Conservation (phyloP, 2,888 invertebrate species). For the Zhuqinia jingwanae region DNA sequence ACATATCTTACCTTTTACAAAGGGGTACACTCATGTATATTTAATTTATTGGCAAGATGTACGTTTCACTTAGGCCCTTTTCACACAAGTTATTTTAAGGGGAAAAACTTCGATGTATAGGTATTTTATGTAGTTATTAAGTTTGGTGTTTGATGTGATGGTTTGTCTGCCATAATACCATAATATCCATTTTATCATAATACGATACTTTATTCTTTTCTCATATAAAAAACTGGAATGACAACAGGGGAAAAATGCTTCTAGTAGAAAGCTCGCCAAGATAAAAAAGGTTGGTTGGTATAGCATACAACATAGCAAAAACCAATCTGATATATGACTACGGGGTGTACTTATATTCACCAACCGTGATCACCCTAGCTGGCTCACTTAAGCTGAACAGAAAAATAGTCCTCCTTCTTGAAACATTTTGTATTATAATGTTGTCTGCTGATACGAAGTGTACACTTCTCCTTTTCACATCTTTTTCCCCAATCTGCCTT, state of each 20-base stretch:
- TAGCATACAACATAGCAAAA: not conserved
- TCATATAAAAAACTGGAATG: not conserved
- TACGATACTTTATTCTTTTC: not conserved
- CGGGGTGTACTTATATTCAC: not conserved
- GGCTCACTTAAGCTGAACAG: not conserved
- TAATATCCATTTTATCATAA: not conserved
- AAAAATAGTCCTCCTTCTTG: not conserved
- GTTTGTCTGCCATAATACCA: not conserved
- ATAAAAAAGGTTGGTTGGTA: too few species aligned
- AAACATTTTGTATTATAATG: constrained; percentile 12
- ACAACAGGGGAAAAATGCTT: constrained; percentile 13
- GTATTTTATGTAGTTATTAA: too few species aligned
- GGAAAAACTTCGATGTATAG: too few species aligned
- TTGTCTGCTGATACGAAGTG: not conserved
- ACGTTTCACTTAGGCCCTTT: too few species aligned
- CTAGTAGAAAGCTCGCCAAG: not conserved
- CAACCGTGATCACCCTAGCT: not conserved
- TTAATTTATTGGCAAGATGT: not conserved
- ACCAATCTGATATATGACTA: constrained; percentile 6
- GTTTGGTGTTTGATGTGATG: too few species aligned
- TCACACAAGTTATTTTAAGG: too few species aligned
- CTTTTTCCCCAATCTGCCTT: not conserved
- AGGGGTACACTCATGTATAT: not conserved
- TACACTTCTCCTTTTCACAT: not conserved
- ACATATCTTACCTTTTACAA: too few species aligned